Base-by-base conservation (phyloP, 2,888 invertebrate species). In the Calliscelio sp. region DNA sequence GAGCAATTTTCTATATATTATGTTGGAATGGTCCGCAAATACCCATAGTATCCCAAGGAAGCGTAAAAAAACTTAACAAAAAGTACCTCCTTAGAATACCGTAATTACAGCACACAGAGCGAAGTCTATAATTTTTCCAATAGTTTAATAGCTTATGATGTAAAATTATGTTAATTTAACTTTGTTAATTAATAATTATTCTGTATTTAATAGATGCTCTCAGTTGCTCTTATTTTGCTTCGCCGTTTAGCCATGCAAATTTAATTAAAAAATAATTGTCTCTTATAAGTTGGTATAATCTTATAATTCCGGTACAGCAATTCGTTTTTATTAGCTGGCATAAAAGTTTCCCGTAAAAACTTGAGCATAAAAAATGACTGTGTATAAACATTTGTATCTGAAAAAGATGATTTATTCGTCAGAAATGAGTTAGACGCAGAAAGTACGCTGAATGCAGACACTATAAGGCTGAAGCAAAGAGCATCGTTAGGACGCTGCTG, bases 401-500 rank as follows among this genome's bases (percentile, higher is more conserved):
- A 20, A 38, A 24, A 73, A 35, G 38, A 18, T 61, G 61, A 73
- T 73, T 73, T 73, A 73, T 73, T 61, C 57, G 73, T 59, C 44
- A 59, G 57, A 74, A 70, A 75, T 70, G 49, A 35, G 70, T 70
- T 68, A 61, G 57, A 71, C 55, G 55, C 38, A 57, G 53, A 65
- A 61, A 41, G 4, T 71, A 65, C 25, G 32, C 85, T 89, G 88
- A 88, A 88, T 88, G 87, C 85, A 65, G 65, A 81, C 88, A 88
- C 88, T 88, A 86, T 86, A 81, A 88, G 82, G 85, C 71, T 71
- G 85, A 85, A 80, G 87, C 80, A 77, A 83, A 86, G 79, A 84
- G 86, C 74, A 88, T 90, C 88, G 89, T 90, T 90, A 89, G 87
- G 85, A 84, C 86, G 83, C 84, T 66, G 86, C 86, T 84, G 82